Evolutionary conservation across 2,797 vertebrate species (phyloP).

Genomic region (Cuculus canorus): DNA sequence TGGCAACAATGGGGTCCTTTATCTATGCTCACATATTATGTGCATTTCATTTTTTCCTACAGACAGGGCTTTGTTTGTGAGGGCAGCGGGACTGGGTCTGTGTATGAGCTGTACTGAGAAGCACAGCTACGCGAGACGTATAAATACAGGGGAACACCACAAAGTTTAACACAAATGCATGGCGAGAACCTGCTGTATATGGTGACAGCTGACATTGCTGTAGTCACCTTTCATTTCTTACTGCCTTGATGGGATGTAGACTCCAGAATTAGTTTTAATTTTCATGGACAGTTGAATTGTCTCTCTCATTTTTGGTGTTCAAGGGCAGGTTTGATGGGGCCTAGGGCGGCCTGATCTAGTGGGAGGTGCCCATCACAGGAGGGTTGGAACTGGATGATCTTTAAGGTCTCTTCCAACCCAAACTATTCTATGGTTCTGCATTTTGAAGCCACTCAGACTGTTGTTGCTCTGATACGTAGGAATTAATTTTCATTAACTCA

Average conservation of each 20-base stretch:
- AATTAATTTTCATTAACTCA: neutral
- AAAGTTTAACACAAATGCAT: fast-evolving
- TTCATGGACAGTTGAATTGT: neutral
- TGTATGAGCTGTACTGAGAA: neutral
- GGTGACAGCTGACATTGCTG: fast-evolving
- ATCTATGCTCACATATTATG: fast-evolving
- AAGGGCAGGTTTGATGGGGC: too few species aligned
- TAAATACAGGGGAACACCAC: neutral
- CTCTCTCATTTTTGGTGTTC: fast-evolving
- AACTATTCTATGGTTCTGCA: too few species aligned
- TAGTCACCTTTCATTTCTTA: fast-evolving
- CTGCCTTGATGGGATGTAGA: fast-evolving
- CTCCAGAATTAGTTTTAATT: neutral
- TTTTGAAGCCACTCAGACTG: neutral
- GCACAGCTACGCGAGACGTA: neutral
- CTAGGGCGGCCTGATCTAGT: too few species aligned
- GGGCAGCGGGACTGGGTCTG: neutral
- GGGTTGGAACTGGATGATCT: too few species aligned
- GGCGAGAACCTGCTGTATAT: neutral
- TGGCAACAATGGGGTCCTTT: conserved; percentile 21
- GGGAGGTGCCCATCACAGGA: too few species aligned
- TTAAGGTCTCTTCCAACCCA: too few species aligned
- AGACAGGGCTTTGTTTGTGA: neutral
- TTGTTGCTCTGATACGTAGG: fast-evolving
- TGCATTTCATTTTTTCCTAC: neutral